These are phyloP conservation scores for Poecilia velifera DNA, from an alignment of 2,797 vertebrate species.

Conservation along the genomic window DNA sequence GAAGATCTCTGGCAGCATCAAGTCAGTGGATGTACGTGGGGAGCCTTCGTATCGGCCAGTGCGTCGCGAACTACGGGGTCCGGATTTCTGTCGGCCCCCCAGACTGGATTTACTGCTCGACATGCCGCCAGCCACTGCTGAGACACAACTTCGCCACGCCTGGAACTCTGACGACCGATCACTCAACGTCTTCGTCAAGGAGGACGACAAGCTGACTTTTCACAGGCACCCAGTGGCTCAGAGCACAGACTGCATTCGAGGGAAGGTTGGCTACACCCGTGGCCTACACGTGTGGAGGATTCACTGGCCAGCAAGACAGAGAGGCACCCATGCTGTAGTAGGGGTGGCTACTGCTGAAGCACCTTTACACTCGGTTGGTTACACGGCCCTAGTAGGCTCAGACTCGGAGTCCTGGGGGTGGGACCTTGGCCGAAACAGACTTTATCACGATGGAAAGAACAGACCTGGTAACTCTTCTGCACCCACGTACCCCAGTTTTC, in stretches of 20 bases:
- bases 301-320: constrained; percentile 91
- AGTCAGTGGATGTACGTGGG: constrained; percentile 94
- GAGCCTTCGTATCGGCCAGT: constrained; percentile 92
- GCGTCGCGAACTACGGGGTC: constrained; percentile 88
- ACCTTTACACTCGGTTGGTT: constrained; percentile 94
- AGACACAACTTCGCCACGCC: constrained; percentile 89
- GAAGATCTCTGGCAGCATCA: constrained; percentile 98
- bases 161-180: constrained; percentile 98
- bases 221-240: constrained; percentile 97
- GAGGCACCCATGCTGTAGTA: constrained; percentile 95
- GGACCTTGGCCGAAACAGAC: constrained; percentile 97
- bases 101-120: constrained; percentile 94
- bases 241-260: constrained; percentile 96
- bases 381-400: constrained; percentile 93
- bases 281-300: constrained; percentile 96
- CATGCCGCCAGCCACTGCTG: constrained; percentile 88
- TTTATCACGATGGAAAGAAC: constrained; percentile 96
- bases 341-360: constrained; percentile 91
- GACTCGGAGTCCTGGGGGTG: constrained; percentile 97
- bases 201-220: constrained; percentile 95
- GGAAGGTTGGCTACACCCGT: constrained; percentile 91
- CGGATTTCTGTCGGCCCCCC: constrained; percentile 91
- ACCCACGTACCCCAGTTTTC: constrained; percentile 91
- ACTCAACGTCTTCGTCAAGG: constrained; percentile 97
- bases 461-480: constrained; percentile 82